Evolutionary conservation across 2,888 invertebrate genomes (phyloP).

Genomic region (Apamea sordens): DNA sequence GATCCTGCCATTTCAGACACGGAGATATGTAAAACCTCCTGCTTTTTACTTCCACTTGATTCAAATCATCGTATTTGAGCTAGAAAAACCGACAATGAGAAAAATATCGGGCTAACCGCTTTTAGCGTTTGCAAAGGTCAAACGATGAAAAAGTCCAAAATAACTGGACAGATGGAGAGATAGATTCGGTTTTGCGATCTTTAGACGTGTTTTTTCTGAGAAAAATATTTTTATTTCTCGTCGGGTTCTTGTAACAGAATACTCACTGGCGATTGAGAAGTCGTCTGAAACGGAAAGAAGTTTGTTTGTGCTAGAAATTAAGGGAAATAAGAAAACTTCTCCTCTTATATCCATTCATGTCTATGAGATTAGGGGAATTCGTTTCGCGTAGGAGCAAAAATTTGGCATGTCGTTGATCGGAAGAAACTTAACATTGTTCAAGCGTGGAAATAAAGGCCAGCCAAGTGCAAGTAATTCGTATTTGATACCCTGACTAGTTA

Average conservation of each 20-base stretch:
- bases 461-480: neutral
- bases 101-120: constrained; percentile 42
- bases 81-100: constrained; percentile 33
- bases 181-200: constrained; percentile 22
- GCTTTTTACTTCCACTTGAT: neutral
- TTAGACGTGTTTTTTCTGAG: constrained; percentile 31
- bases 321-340: constrained; percentile 31
- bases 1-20: neutral
- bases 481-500: neutral
- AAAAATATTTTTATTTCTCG: constrained; percentile 49
- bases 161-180: constrained; percentile 21
- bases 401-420: constrained; percentile 19
- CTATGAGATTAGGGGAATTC: constrained; percentile 30
- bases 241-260: constrained; percentile 29
- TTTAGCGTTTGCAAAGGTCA: constrained; percentile 46
- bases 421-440: constrained; percentile 12
- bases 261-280: constrained; percentile 37
- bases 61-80: constrained; percentile 15
- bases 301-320: constrained; percentile 50
- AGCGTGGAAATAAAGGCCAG: neutral
- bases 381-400: neutral
- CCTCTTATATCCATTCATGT: constrained; percentile 13
- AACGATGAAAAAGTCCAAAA: constrained; percentile 25
- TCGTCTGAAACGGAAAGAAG: constrained; percentile 31
- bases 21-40: neutral